Conservation (phyloP, 2,797 vertebrate genomes). For the Acropternis orthonyx region DNA sequence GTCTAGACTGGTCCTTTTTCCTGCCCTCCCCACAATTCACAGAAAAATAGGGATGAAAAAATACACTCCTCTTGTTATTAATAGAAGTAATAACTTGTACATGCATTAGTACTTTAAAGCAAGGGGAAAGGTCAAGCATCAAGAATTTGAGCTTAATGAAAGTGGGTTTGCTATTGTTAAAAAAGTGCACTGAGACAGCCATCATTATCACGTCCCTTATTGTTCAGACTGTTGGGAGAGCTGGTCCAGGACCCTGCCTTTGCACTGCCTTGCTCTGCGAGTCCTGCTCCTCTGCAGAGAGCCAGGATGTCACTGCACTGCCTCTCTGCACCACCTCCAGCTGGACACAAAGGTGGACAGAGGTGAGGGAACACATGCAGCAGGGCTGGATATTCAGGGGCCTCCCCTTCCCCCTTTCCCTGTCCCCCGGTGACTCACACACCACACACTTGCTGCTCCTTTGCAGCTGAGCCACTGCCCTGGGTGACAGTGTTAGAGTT, state of each 20-base stretch:
- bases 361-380: neutral
- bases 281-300: neutral
- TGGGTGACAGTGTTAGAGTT: neutral
- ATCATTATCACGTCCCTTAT: neutral
- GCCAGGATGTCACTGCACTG: neutral
- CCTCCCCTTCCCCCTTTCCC: neutral
- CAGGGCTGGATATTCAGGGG: neutral
- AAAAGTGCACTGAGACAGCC: neutral
- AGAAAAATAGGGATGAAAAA: neutral
- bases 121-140: neutral
- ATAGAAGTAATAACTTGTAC: neutral
- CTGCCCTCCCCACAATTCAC: neutral
- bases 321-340: neutral
- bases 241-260: neutral
- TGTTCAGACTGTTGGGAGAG: neutral
- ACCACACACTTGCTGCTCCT: neutral
- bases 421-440: accelerated
- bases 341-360: neutral
- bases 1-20: neutral
- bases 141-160: neutral
- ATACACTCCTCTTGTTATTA: neutral
- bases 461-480: neutral
- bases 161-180: neutral
- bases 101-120: neutral
- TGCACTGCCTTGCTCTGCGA: neutral